Conservation (phyloP, 1,140 invertebrate genomes). For the Pogonomyrmex californicus region DNA sequence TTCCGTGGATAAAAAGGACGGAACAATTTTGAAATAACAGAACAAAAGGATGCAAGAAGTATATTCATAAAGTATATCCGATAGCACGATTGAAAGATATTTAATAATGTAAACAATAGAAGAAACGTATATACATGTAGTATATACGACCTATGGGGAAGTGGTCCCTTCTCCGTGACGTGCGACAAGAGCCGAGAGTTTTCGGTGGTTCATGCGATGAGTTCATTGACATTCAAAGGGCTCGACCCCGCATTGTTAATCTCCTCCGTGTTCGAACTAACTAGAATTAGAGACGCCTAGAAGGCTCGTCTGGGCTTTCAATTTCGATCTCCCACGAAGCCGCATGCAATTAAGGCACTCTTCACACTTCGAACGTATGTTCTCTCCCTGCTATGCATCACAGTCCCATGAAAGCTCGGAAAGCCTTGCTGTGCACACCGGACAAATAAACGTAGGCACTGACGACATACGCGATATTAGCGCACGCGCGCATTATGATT, state of each 20-base stretch:
- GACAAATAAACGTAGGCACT: conserved; percentile 32
- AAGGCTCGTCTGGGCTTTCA: conserved; percentile 68
- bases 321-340: conserved; percentile 62
- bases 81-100: neutral
- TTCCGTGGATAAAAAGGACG: neutral
- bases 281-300: conserved; percentile 69
- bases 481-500: neutral
- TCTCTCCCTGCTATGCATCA: conserved; percentile 30
- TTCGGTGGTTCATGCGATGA: conserved; percentile 14
- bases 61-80: neutral
- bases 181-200: neutral
- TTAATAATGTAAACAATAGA: neutral
- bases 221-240: conserved; percentile 22
- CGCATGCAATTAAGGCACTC: conserved; percentile 68
- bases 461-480: neutral
- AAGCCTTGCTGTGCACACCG: neutral
- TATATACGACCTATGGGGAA: neutral
- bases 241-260: neutral
- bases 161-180: neutral
- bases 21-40: neutral
- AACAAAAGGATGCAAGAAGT: neutral
- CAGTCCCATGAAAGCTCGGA: neutral
- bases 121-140: conserved; percentile 2
- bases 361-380: conserved; percentile 30
- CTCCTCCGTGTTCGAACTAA: conserved; percentile 48